A percentile compares a stretch with the other conserved stretches of the same genome.
Conservation (phyloP, 2,113 vertebrate genomes). For the Cololabis saira region DNA sequence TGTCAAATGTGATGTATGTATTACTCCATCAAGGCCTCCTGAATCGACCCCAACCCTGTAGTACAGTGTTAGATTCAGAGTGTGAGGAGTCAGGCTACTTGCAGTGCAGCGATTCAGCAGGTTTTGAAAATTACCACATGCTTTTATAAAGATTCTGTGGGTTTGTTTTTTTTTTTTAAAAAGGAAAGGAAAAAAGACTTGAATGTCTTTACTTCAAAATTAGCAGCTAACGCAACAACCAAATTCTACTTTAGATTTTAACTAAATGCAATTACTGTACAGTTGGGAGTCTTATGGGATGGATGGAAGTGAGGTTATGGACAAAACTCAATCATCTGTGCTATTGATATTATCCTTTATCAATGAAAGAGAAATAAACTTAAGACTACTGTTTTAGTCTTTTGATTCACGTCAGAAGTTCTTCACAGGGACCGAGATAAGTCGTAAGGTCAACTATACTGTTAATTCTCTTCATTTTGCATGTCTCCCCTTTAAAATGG, state of each 20-base stretch:
- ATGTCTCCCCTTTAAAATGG: slow-evolving; percentile 20
- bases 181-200: slow-evolving; percentile 5
- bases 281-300: slow-evolving; percentile 18
- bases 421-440: slow-evolving; percentile 24
- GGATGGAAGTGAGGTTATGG: slow-evolving; percentile 6
- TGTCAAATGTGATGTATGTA: slow-evolving; percentile 36
- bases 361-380: slow-evolving; percentile 34
- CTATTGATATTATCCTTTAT: slow-evolving; percentile 44
- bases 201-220: slow-evolving; percentile 31
- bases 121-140: slow-evolving; percentile 37
- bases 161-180: slow-evolving; percentile 24
- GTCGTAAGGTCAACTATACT: slow-evolving; percentile 39
- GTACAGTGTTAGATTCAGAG: slow-evolving; percentile 68
- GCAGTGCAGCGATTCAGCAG: slow-evolving; percentile 34
- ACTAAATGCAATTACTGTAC: slow-evolving; percentile 50
- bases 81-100: slow-evolving; percentile 44
- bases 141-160: slow-evolving; percentile 33
- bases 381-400: slow-evolving; percentile 41
- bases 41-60: slow-evolving; percentile 72
- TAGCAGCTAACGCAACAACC: slow-evolving; percentile 35
- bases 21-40: slow-evolving; percentile 49
- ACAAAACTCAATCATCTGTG: slow-evolving; percentile 41
- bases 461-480: slow-evolving; percentile 22
- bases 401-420: slow-evolving; percentile 37
- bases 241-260: slow-evolving; percentile 34